Evolutionary conservation across 2,797 vertebrate genomes (phyloP), one percentile per base, ranked within the genome.

Genomic region (Micropoecilia bifurca): DNA sequence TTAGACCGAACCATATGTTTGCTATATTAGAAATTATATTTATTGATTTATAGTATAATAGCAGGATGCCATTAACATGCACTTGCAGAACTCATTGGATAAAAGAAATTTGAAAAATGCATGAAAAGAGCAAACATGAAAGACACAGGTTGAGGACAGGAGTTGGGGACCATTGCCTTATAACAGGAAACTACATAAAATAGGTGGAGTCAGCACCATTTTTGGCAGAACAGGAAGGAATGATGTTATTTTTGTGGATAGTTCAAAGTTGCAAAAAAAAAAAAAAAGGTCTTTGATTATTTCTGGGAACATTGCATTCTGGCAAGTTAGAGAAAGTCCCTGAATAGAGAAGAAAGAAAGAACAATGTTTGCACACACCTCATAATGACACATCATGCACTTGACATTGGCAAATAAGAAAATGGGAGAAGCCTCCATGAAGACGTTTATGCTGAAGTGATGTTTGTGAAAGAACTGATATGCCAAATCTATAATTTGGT

Each of bases 251-350:
- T 92, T 89, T 94, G 92, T 93, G 94, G 95, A 96, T 95, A 97
- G 96, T 97, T 97, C 96, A 97, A 97, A 97, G 95, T 96, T 95
- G 95, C 94, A 94, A 95, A 91, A 89, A 94, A 92, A 93, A 91
- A 94, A 95, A 92, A 89, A 94, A 91, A 43, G 82, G 91, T 96
- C 96, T 96, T 96, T 96, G 96, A 97, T 96, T 96, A 95, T 95
- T 94, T 96, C 96, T 96, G 95, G 94, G 90, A 91, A 95, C 96
- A 92, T 95, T 94, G 90, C 95, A 96, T 96, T 96, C 96, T 96
- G 95, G 96, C 96, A 97, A 96, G 96, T 95, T 96, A 93, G 92
- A 93, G 93, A 16, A 87, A 82, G 83, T 92, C 92, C 86, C 90
- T 59, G 69, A 88, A 80, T 89, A 87, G 80, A 78, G 79, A 78